Percentiles rank a stretch among this genome's conserved stretches.
phyloP scores from a whole-genome alignment of 2,113 vertebrate species.

The Myotis lucifugus region DNA sequence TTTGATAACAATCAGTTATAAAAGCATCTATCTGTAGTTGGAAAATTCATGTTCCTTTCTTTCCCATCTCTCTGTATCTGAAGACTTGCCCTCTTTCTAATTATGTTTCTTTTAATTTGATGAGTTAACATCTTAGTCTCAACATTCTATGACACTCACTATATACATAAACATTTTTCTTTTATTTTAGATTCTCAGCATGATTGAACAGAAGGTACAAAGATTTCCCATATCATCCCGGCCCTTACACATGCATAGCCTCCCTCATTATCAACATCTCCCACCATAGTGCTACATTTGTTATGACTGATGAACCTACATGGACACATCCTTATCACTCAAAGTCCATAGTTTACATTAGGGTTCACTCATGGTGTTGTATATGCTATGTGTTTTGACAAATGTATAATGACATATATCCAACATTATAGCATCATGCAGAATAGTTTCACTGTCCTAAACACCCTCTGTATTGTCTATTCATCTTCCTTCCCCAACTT shows the following conservation, averaged over 20 bases:
- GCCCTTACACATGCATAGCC: accelerated
- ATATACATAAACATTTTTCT: background rate
- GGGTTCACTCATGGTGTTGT: background rate
- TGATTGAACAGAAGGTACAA: background rate
- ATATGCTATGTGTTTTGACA: background rate
- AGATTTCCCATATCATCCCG: background rate
- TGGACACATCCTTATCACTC: background rate
- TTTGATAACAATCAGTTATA: conserved; percentile 27
- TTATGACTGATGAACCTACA: background rate
- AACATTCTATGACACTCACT: background rate
- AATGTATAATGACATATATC: background rate
- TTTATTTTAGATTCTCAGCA: background rate
- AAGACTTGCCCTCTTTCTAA: background rate
- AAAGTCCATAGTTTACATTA: background rate
- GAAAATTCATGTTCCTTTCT: background rate
- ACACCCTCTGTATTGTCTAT: background rate
- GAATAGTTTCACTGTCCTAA: background rate
- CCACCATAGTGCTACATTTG: background rate
- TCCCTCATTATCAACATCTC: background rate
- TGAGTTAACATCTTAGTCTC: background rate
- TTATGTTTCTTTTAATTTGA: conserved; percentile 2
- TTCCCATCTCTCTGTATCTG: background rate
- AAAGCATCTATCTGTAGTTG: background rate
- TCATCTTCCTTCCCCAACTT: too few species aligned
- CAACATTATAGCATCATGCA: background rate